These are phyloP conservation scores for Vanessa atalanta DNA, from an alignment of 1,140 invertebrate genomes.

Conservation along the genomic window DNA sequence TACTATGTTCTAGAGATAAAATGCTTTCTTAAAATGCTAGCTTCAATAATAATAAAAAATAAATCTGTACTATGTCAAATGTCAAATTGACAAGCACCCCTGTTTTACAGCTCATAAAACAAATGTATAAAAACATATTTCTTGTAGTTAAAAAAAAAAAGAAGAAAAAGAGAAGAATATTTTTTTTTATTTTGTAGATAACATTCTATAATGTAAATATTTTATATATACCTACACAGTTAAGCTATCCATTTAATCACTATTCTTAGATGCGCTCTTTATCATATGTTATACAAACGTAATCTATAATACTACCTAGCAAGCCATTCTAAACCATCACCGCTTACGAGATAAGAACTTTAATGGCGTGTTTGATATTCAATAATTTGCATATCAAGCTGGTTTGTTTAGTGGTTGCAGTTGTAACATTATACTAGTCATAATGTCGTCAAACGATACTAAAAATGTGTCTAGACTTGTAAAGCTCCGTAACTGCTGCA, in stretches of 20 bases:
- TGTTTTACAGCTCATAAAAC: too few species aligned
- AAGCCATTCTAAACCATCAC: background rate
- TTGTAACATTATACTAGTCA: constrained; percentile 4
- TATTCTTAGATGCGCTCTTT: background rate
- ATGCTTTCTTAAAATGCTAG: too few species aligned
- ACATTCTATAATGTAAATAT: background rate
- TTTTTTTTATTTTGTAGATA: background rate
- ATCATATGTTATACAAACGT: background rate
- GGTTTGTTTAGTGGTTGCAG: background rate
- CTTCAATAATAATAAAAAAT: too few species aligned
- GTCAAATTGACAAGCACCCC: too few species aligned
- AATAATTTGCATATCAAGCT: background rate
- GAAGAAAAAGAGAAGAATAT: too few species aligned
- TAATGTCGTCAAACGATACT: constrained; percentile 9
- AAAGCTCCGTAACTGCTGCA: background rate
- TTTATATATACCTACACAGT: background rate
- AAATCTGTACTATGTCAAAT: too few species aligned
- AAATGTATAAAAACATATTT: too few species aligned
- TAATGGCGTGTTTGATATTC: background rate
- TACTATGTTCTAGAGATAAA: too few species aligned
- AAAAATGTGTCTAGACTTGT: constrained; percentile 15
- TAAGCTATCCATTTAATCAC: constrained; percentile 7
- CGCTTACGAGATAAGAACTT: background rate
- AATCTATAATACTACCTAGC: background rate
- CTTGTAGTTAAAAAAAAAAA: too few species aligned